A percentile compares a stretch with the other conserved stretches of the same genome.
Conservation (phyloP, 2,113 vertebrate genomes). For the Odobenus rosmarus region DNA sequence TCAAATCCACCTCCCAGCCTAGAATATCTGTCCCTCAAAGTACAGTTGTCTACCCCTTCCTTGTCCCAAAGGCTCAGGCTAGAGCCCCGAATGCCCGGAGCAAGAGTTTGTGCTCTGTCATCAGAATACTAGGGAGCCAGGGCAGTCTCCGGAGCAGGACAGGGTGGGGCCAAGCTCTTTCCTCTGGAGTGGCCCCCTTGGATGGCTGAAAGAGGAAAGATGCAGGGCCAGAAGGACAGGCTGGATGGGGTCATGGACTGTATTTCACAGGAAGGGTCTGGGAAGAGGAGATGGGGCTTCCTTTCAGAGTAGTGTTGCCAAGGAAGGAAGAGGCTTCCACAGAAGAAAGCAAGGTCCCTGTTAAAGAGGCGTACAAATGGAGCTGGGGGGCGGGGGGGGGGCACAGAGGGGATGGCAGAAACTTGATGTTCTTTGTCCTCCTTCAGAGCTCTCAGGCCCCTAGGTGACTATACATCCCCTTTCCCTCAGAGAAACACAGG, state of each 20-base stretch:
- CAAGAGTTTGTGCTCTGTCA: neutral
- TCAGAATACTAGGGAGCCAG: neutral
- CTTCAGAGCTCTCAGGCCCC: neutral
- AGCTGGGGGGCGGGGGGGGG: neutral
- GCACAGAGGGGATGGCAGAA: neutral
- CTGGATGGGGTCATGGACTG: neutral
- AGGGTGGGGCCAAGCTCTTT: neutral
- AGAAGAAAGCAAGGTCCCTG: neutral
- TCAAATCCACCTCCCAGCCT: neutral
- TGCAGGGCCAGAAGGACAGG: neutral
- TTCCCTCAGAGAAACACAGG: neutral
- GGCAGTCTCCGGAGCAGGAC: neutral
- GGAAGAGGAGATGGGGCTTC: neutral
- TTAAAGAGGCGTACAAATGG: neutral
- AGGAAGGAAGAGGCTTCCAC: neutral
- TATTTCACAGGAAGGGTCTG: neutral
- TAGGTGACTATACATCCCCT: rapidly evolving
- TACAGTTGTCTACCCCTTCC: neutral
- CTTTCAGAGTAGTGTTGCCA: neutral
- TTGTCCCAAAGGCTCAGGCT: neutral
- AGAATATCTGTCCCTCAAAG: neutral
- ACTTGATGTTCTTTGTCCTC: neutral
- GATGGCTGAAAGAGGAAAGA: neutral
- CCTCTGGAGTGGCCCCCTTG: neutral
- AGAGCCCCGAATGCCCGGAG: neutral